Evolutionary conservation across 1,140 invertebrate species (phyloP).

Genomic region (Eurosta solidaginis): DNA sequence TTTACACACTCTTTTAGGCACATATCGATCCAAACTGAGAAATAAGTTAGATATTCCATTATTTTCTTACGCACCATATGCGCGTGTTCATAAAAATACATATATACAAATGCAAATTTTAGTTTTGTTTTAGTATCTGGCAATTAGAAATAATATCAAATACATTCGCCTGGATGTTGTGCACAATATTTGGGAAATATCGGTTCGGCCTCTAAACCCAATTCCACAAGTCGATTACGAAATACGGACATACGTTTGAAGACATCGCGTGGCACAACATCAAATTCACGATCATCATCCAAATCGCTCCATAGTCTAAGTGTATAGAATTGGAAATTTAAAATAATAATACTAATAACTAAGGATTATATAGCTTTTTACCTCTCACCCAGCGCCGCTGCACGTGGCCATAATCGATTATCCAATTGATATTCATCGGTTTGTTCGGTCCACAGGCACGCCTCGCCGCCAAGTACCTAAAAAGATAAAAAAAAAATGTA

Average conservation of each 20-base stretch:
- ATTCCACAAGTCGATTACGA: conserved; percentile 64
- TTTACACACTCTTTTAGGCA: conserved; percentile 20
- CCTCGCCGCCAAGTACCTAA: conserved; percentile 69
- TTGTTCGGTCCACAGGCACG: conserved; percentile 74
- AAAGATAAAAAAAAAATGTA: background rate
- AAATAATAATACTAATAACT: background rate
- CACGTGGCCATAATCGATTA: conserved; percentile 72
- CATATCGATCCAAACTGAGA: conserved; percentile 18
- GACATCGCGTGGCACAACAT: conserved; percentile 51
- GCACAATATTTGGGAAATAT: conserved; percentile 74
- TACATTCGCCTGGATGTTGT: conserved; percentile 65
- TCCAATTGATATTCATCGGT: conserved; percentile 66
- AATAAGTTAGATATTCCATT: background rate
- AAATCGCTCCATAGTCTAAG: conserved; percentile 58
- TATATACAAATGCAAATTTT: conserved; percentile 6
- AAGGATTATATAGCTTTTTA: conserved; percentile 8
- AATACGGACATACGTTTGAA: conserved; percentile 57
- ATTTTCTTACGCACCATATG: background rate
- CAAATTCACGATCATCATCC: conserved; percentile 53
- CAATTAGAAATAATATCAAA: conserved; percentile 58
- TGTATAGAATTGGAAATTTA: background rate
- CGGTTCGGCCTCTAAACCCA: conserved; percentile 69
- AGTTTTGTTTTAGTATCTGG: too few relatives aligned
- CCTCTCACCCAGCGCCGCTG: conserved; percentile 70
- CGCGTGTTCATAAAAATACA: background rate